These are phyloP conservation scores for Vanessa atalanta DNA, from an alignment of 1,140 invertebrate genomes.

Conservation along the genomic window DNA sequence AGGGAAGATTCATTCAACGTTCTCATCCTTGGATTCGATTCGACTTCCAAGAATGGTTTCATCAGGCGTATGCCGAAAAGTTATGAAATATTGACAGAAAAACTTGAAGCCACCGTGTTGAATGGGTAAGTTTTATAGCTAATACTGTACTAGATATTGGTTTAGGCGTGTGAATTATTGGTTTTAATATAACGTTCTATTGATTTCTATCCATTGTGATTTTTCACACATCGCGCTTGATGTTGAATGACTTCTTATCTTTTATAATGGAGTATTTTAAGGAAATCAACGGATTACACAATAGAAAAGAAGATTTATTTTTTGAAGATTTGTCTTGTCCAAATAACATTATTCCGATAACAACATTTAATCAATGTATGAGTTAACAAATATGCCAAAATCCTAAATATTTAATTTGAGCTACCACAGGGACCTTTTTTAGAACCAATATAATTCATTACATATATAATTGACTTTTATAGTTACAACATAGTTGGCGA, in stretches of 20 bases:
- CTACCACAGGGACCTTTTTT: neutral
- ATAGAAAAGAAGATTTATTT: too few species aligned
- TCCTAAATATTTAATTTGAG: neutral
- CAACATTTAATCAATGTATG: too few species aligned
- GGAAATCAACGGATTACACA: too few species aligned
- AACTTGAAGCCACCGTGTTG: slow-evolving; percentile 86
- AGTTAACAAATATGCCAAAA: neutral
- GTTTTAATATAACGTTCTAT: too few species aligned
- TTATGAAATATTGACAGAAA: slow-evolving; percentile 87
- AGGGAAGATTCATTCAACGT: slow-evolving; percentile 83
- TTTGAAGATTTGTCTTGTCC: too few species aligned
- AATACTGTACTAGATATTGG: too few species aligned
- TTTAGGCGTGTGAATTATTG: too few species aligned
- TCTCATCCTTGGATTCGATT: slow-evolving; percentile 95
- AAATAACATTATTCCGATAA: too few species aligned
- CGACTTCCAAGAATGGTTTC: slow-evolving; percentile 92
- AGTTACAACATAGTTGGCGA: slow-evolving; percentile 95
- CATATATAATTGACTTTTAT: slow-evolving; percentile 7
- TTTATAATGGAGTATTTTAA: too few species aligned
- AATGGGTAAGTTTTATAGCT: slow-evolving; percentile 81
- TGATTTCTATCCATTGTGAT: too few species aligned
- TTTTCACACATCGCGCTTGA: too few species aligned
- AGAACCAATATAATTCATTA: neutral
- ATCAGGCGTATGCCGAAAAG: slow-evolving; percentile 92
- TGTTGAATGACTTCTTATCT: too few species aligned